Evolutionary conservation across 2,113 vertebrate genomes (phyloP), one percentile per base, ranked within the genome.

Genomic region (Ia io): DNA sequence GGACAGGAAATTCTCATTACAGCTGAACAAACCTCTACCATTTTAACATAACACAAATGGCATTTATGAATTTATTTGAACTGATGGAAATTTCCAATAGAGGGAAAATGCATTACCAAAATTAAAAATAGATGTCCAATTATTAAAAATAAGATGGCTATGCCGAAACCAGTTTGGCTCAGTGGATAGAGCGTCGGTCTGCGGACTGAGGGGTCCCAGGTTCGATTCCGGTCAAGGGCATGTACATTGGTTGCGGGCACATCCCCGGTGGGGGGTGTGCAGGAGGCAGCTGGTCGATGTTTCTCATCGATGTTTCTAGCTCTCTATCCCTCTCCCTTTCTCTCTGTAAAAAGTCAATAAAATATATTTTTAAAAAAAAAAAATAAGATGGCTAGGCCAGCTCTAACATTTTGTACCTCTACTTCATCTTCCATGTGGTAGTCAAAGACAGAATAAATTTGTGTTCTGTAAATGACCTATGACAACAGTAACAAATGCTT

Each of bases 1-100:
- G n/a, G 69, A 90, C 79, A 94, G 86, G 94, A 94, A 91, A 90
- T 96, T 96, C 82, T 97, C 94, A 88, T 91, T 70, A 91, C 78
- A 92, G 44, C 78, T 79, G 69, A 96, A 96, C 76, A 97, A 96
- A 96, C 61, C 61, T 86, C 42, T 87, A 79, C 70, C 82, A 95
- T 76, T 94, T 96, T 93, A 94, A 91, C 47, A 11, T 88, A 92
- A 96, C 59, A 95, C 18, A 13, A 32, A 51, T 79, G 49, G 74
- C 83, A 91, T 82, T 88, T 96, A 95, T 65, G n/a, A 51, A 86
- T 59, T 77, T 90, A 65, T 86, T 51, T 95, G 78, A 97, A 91
- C 61, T 63, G 47, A 93, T 86, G 82, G 82, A 96, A 97, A 95
- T 95, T 95, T 94, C 78, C 85, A 95, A 61, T 6, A 89, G 49